A percentile compares a stretch with the other conserved stretches of the same genome.
phyloP scores from a whole-genome alignment of 2,888 invertebrate genomes.

The Notodonta dromedarius region DNA sequence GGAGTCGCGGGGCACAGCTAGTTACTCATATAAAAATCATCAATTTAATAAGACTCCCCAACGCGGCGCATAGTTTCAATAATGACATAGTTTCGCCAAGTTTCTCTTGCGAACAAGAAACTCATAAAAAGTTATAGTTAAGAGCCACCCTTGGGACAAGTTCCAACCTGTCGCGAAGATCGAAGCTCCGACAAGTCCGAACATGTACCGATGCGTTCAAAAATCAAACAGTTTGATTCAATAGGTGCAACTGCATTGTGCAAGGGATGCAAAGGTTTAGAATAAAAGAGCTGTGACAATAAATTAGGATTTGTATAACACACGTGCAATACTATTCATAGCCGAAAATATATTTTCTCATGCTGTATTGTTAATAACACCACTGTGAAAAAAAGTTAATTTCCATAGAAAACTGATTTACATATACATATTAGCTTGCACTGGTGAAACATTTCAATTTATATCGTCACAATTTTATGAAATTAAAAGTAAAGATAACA shows the following conservation, averaged over 20 bases:
- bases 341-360: not conserved
- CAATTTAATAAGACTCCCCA: constrained; percentile 20
- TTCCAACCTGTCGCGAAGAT: constrained; percentile 63
- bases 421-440: too few relatives aligned
- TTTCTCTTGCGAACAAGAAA: constrained; percentile 18
- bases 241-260: constrained; percentile 36
- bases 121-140: constrained; percentile 30
- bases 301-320: constrained; percentile 43
- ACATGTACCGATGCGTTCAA: constrained; percentile 43
- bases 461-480: too few relatives aligned
- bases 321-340: not conserved
- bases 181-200: constrained; percentile 50
- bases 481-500: too few relatives aligned
- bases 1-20: too few relatives aligned
- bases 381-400: not conserved
- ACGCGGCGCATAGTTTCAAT: constrained; percentile 24
- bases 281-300: constrained; percentile 42
- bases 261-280: constrained; percentile 35
- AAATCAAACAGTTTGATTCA: constrained; percentile 25
- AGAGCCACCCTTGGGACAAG: constrained; percentile 47
- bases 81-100: constrained; percentile 18
- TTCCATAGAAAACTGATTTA: not conserved
- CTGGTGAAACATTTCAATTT: too few relatives aligned
- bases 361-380: not conserved
- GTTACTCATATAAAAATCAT: constrained; percentile 30